Evolutionary conservation across 2,888 invertebrate genomes (phyloP), one percentile per base, ranked within the genome.

Genomic region (Meloe dianella): DNA sequence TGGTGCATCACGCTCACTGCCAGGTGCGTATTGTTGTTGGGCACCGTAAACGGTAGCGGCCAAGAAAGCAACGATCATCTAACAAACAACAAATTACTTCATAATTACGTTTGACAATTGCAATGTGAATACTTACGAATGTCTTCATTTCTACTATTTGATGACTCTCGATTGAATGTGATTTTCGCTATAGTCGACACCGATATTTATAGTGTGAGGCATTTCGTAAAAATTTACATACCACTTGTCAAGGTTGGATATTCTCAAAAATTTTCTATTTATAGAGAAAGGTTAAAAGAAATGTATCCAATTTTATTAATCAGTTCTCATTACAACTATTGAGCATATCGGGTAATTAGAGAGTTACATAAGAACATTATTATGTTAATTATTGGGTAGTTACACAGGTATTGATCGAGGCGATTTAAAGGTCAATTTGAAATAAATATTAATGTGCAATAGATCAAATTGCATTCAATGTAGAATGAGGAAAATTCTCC

Each of bases 11-110:
- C 24, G 77, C 63, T 79, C 77, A 60, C 75, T 74, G 24, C 73
- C 71, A 22, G 73, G n/a, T n/a, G n/a, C n/a, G n/a, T n/a, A 62
- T 3, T 7, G 17, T 22, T 74, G 65, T 29, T 73, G 69, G 35
- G 77, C 79, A 56, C 79, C 78, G 14, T 73, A 70, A 41, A 77
- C 76, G 14, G 74, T 67, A 27, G 79, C 74, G 61, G 76, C 76
- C 27, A 73, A 70, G 38, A 38, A 38, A 38, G 38, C 38, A 38
- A 38, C 38, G 14, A 38, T 38, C 14, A 38, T n/a, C 38, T 38
- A n/a, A n/a, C n/a, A n/a, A n/a, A n/a, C n/a, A n/a, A n/a, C n/a
- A n/a, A n/a, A n/a, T n/a, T n/a, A n/a, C n/a, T n/a, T n/a, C n/a
- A n/a, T n/a, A n/a, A n/a, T n/a, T n/a, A n/a, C n/a, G n/a, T n/a